Percentiles rank a stretch among this genome's conserved stretches.
Conservation (phyloP, 1,140 invertebrate species). For the Oppia nitens region DNA sequence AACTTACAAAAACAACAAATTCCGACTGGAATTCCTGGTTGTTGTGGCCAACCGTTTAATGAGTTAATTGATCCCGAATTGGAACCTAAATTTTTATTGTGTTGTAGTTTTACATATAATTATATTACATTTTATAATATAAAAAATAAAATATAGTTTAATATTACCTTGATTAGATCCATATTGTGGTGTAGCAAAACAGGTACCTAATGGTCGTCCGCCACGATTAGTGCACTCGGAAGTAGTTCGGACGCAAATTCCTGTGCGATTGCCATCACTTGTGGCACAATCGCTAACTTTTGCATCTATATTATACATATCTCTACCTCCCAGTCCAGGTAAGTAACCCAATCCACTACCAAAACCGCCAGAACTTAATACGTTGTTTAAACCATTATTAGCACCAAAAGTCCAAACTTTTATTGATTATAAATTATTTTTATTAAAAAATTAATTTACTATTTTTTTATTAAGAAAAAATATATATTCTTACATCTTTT, state of each 20-base stretch:
- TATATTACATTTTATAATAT: too few relatives aligned
- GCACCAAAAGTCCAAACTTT: neutral
- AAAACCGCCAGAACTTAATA: neutral
- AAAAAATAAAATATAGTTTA: too few relatives aligned
- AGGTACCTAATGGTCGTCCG: slow-evolving; percentile 8
- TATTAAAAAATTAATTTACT: too few relatives aligned
- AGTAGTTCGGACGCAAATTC: slow-evolving; percentile 11
- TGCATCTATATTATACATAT: neutral
- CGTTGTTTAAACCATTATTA: neutral
- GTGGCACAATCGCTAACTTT: slow-evolving; percentile 14
- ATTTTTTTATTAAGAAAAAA: neutral
- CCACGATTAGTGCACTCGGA: slow-evolving; percentile 9
- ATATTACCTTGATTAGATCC: neutral
- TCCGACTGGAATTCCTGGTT: slow-evolving; percentile 9
- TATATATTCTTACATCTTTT: neutral
- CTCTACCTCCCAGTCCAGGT: neutral
- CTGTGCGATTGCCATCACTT: slow-evolving; percentile 12
- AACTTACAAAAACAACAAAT: slow-evolving; percentile 15
- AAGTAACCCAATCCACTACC: neutral
- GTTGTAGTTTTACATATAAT: too few relatives aligned
- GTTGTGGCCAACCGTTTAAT: neutral
- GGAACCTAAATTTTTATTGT: too few relatives aligned
- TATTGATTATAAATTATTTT: neutral
- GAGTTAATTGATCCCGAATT: too few relatives aligned
- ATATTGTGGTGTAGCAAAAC: slow-evolving; percentile 1